Evolutionary conservation across 2,888 invertebrate species (phyloP).

Genomic region (Aphidius colemani): DNA sequence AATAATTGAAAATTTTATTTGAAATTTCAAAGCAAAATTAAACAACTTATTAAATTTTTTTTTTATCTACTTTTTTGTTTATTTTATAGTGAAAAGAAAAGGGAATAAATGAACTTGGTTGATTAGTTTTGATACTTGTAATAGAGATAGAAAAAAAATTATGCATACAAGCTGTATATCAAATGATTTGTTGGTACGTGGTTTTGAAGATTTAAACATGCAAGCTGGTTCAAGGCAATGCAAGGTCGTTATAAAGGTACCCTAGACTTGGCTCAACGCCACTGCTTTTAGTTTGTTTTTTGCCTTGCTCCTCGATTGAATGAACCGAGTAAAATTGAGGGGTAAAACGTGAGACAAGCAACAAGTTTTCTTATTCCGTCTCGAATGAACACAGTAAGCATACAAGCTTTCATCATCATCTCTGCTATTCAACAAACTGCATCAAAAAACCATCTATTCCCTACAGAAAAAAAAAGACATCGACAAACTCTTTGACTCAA

Average conservation of each 20-base stretch:
- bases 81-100: no score
- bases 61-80: no score
- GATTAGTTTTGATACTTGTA: no score
- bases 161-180: no score
- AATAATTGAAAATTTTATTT: no score
- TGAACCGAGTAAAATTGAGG: slow-evolving; percentile 17
- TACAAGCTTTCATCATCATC: slow-evolving; percentile 12
- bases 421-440: slow-evolving; percentile 6
- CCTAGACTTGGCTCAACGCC: not conserved
- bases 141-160: no score
- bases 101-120: no score
- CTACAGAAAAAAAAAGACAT: not conserved
- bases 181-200: not conserved
- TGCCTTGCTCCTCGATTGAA: slow-evolving; percentile 48
- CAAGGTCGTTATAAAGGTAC: not conserved
- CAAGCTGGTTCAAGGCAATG: not conserved
- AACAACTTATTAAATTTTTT: no score
- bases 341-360: slow-evolving; percentile 40
- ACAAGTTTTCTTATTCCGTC: slow-evolving; percentile 56
- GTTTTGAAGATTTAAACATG: not conserved
- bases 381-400: slow-evolving; percentile 33
- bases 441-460: not conserved
- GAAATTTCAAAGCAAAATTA: no score
- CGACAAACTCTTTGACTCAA: no score
- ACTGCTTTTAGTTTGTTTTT: slow-evolving; percentile 39